These are phyloP conservation scores for Agelastica alni DNA, from an alignment of 2,888 invertebrate species.

Conservation along the genomic window DNA sequence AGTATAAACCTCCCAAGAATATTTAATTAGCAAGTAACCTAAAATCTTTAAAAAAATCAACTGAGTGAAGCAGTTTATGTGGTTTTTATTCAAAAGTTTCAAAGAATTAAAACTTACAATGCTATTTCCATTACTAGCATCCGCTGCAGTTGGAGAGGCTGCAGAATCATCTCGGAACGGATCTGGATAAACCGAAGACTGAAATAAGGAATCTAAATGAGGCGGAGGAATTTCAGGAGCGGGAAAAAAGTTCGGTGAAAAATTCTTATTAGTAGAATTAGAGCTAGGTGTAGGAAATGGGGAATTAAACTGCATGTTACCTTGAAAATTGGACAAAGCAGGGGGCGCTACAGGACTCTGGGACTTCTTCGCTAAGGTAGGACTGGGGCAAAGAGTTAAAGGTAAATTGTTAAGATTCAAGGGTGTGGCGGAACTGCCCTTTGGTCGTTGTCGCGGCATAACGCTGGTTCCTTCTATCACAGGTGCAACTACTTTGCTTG, in stretches of 20 bases:
- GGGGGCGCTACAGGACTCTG: conserved; percentile 49
- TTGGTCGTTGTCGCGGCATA: conserved; percentile 81
- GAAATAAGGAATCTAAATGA: conserved; percentile 66
- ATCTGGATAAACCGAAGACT: conserved; percentile 70
- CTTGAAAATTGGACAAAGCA: conserved; percentile 29
- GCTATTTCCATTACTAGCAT: conserved; percentile 38
- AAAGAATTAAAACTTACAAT: too few relatives aligned
- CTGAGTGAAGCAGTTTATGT: too few relatives aligned
- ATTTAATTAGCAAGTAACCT: too few relatives aligned
- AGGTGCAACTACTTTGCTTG: conserved; percentile 53
- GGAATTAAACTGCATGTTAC: conserved; percentile 36
- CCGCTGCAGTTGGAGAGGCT: conserved; percentile 36
- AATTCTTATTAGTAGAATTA: conserved; percentile 15
- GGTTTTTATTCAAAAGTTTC: too few relatives aligned
- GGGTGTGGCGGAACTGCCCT: conserved; percentile 62
- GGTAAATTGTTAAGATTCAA: conserved; percentile 57
- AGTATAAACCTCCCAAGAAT: too few relatives aligned
- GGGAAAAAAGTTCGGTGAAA: conserved; percentile 37
- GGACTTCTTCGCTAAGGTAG: conserved; percentile 55
- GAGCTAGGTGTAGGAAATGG: conserved; percentile 33
- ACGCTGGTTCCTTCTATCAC: conserved; percentile 77
- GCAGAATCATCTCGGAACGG: conserved; percentile 66
- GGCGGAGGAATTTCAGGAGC: conserved; percentile 47
- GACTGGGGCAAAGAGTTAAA: conserved; percentile 61
- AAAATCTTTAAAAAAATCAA: too few relatives aligned